These are phyloP conservation scores for Oreochromis niloticus DNA, from an alignment of 2,113 vertebrate genomes.

Conservation along the genomic window DNA sequence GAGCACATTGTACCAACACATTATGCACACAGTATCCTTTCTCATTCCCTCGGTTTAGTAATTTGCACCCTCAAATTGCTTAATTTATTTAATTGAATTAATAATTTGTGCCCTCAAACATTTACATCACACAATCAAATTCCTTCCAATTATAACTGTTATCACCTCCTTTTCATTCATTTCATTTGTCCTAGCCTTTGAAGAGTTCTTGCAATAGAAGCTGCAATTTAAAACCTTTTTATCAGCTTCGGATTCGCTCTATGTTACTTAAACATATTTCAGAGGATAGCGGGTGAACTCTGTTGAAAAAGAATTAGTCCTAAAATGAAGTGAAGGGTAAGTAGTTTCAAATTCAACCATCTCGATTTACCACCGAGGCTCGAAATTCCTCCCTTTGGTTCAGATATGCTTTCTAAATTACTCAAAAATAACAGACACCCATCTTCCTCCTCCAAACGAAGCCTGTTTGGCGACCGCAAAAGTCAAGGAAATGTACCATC, in stretches of 20 bases:
- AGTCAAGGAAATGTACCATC: slow-evolving; percentile 62
- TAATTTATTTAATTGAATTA: neutral
- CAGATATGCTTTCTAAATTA: neutral
- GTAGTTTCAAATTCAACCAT: neutral
- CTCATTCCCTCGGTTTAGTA: neutral
- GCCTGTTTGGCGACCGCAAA: slow-evolving; percentile 19
- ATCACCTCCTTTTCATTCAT: neutral
- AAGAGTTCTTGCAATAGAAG: neutral
- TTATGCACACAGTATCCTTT: neutral
- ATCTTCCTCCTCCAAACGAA: slow-evolving; percentile 32
- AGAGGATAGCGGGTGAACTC: neutral
- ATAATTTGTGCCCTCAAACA: neutral
- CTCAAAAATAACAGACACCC: slow-evolving; percentile 19
- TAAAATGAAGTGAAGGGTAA: neutral
- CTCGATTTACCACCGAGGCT: neutral
- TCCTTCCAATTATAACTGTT: neutral
- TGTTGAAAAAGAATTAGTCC: neutral
- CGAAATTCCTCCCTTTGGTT: neutral
- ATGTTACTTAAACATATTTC: neutral
- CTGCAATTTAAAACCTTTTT: neutral
- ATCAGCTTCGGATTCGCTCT: neutral
- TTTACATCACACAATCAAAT: neutral
- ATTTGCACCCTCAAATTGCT: neutral
- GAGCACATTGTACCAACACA: neutral
- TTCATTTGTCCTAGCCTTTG: neutral